Evolutionary conservation across 1,140 invertebrate genomes (phyloP).

Genomic region (Drosophila kurseongensis): DNA sequence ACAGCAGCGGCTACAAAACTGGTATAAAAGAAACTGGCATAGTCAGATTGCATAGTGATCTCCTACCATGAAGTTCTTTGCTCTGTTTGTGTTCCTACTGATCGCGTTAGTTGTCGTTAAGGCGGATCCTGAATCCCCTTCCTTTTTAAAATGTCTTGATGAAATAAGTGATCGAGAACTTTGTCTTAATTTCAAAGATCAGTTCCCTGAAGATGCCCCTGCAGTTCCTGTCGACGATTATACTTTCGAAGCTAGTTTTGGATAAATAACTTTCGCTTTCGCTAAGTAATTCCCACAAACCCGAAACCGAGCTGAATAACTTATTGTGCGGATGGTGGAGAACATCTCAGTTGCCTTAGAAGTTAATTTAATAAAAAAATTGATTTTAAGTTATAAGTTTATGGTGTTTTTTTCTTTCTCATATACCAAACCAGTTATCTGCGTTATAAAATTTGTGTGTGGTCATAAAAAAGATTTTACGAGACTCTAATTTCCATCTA

Average conservation of each 20-base stretch:
- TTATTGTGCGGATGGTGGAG: background rate
- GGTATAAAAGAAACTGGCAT: slow-evolving; percentile 12
- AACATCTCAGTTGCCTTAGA: background rate
- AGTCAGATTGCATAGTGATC: slow-evolving; percentile 9
- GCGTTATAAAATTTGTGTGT: background rate
- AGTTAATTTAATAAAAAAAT: slow-evolving; percentile 2
- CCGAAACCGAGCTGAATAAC: background rate
- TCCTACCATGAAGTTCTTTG: slow-evolving; percentile 8
- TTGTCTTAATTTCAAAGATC: slow-evolving; percentile 2
- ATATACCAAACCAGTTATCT: background rate
- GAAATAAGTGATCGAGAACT: slow-evolving; percentile 2
- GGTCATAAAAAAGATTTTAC: background rate
- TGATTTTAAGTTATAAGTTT: background rate
- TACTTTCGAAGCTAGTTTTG: background rate
- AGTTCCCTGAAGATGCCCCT: background rate
- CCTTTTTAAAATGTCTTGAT: background rate
- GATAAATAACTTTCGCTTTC: background rate
- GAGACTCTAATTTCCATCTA: too few relatives aligned
- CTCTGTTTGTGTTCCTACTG: background rate
- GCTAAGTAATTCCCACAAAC: background rate
- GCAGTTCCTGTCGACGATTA: background rate
- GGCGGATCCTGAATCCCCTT: background rate
- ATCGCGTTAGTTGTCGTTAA: background rate
- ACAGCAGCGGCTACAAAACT: background rate
- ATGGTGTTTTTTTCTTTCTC: background rate